A percentile compares a stretch with the other conserved stretches of the same genome.
These are phyloP conservation scores for Phocoena sinus DNA, from an alignment of 2,113 vertebrate genomes.

Conservation along the genomic window DNA sequence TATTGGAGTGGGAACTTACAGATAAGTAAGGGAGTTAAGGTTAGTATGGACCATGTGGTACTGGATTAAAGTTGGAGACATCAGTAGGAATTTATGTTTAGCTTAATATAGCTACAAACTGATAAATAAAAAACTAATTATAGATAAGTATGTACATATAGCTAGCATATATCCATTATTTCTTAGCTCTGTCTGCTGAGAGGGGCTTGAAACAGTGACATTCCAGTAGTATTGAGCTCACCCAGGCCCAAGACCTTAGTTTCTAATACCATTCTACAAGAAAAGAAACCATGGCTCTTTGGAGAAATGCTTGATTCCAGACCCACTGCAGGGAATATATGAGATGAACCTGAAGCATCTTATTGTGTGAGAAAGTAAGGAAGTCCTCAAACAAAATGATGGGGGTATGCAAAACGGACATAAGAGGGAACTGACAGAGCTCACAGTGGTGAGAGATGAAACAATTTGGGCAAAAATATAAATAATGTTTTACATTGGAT, in stretches of 20 bases:
- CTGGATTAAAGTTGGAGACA: background rate
- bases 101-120: background rate
- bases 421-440: background rate
- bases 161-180: background rate
- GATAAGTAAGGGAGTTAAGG: background rate
- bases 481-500: background rate
- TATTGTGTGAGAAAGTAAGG: background rate
- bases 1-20: background rate
- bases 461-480: background rate
- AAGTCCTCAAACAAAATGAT: background rate
- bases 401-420: too few species aligned
- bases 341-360: background rate
- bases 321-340: background rate
- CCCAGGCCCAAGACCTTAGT: background rate
- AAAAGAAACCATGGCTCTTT: background rate
- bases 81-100: background rate
- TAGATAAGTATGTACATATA: background rate
- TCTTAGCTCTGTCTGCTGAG: background rate
- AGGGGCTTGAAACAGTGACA: background rate
- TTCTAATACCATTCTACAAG: background rate
- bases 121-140: background rate
- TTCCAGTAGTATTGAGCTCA: background rate
- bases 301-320: background rate
- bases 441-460: background rate
- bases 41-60: background rate